phyloP scores from a whole-genome alignment of 2,888 invertebrate genomes.

The Chloroclysta siterata region DNA sequence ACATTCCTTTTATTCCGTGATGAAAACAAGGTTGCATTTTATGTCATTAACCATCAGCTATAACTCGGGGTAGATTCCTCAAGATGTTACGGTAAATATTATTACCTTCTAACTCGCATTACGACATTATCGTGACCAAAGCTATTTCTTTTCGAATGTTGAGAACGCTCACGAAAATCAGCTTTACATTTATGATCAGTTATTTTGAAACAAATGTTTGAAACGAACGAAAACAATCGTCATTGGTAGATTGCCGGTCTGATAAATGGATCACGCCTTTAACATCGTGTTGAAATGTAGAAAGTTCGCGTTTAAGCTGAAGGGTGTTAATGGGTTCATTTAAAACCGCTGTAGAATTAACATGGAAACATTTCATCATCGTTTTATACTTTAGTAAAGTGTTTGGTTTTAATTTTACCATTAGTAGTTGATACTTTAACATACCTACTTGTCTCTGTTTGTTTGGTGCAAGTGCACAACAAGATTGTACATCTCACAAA shows the following conservation, averaged over 20 bases:
- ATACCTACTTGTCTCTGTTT: too few species aligned
- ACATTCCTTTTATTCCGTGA: conserved; percentile 48
- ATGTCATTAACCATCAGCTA: conserved; percentile 64
- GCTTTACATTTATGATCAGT: conserved; percentile 67
- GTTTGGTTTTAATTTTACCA: not conserved
- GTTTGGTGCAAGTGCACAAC: too few species aligned
- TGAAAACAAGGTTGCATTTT: conserved; percentile 64
- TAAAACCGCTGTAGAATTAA: conserved; percentile 32
- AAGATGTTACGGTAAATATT: conserved; percentile 70
- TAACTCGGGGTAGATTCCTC: conserved; percentile 70
- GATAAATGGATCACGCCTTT: conserved; percentile 55
- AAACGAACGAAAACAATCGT: conserved; percentile 54
- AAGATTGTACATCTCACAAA: too few species aligned
- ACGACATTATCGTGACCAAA: conserved; percentile 70
- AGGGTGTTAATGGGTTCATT: conserved; percentile 42
- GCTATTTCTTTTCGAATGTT: conserved; percentile 70
- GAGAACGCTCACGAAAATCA: conserved; percentile 74
- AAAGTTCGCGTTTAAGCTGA: conserved; percentile 37
- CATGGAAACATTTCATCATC: conserved; percentile 23
- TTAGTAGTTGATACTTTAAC: not conserved
- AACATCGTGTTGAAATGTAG: conserved; percentile 47
- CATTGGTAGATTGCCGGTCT: conserved; percentile 52
- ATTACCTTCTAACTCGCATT: conserved; percentile 72
- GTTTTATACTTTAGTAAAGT: conserved; percentile 8
- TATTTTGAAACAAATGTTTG: conserved; percentile 55